Base-by-base conservation (phyloP, 2,113 vertebrate genomes). In the Microcebus lehilahytsara region DNA sequence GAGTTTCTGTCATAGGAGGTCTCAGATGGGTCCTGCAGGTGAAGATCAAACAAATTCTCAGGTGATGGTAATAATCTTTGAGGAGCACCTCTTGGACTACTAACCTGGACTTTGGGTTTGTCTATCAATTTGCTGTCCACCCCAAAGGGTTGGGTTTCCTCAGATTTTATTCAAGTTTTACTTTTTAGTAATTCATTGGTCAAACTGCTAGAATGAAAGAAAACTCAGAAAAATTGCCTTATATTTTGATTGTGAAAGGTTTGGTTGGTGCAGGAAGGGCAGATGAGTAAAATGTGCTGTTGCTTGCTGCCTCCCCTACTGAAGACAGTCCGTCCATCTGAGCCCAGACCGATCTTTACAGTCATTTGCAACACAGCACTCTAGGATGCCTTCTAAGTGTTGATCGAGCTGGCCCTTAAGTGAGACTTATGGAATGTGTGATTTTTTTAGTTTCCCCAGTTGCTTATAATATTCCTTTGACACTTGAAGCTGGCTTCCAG, bases 111-210 rank as follows among this genome's bases (percentile, higher is more conserved):
- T 78, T 40, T 80, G 53, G 23, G 79, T 51, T 69, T 95, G n/a
- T 75, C 46, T 62, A 0, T 84, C 34, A 40, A 9, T 95, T 95
- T 88, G 11, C n/a, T 91, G 32, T 12, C 30, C 12, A 40, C 34
- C 2, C 58, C 37, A 58, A 37, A 85, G 17, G 2, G 23, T 62
- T 83, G 69, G 19, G 8, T 49, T 92, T 86, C 86, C 91, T 85
- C 64, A 74, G 22, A 88, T 60, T 84, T 83, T 58, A 46, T 87
- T 91, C 14, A 64, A 8, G 12, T 11, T 49, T 80, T 92, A 62
- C 60, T 85, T 94, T 75, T 46, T 66, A 66, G 5, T 81, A 75
- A 89, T 89, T 96, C n/a, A 74, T 92, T 84, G 20, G 16, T 80
- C 37, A 90, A 42, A 6, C 42, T 9, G 51, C 5, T 80, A 66